Conservation (phyloP, 2,113 vertebrate species). For the Microcebus lehilahytsara region DNA sequence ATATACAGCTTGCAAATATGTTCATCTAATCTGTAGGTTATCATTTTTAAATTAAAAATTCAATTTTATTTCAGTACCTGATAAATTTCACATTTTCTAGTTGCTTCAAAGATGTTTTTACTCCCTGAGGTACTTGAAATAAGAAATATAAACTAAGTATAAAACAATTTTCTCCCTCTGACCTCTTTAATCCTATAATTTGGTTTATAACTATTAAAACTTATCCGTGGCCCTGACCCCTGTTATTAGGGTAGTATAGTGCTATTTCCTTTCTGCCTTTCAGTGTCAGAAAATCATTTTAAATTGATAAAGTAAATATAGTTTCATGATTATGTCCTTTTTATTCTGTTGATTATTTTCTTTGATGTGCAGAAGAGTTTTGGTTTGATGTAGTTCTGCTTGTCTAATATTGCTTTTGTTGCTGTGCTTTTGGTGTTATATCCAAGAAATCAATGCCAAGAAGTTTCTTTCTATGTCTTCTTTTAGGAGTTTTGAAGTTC, state of each 20-base stretch:
- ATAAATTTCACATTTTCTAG: slow-evolving; percentile 9
- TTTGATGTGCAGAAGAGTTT: no score
- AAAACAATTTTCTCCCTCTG: slow-evolving; percentile 40
- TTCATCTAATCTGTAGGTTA: background rate
- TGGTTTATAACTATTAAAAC: slow-evolving; percentile 44
- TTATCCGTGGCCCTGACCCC: background rate
- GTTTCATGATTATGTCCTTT: slow-evolving; percentile 9
- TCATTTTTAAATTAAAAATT: slow-evolving; percentile 20
- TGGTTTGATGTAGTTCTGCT: background rate
- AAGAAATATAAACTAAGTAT: background rate
- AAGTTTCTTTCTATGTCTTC: background rate
- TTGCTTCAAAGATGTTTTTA: slow-evolving; percentile 1
- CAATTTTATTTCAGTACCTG: background rate
- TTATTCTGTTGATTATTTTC: background rate
- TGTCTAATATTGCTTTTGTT: background rate
- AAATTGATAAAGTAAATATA: slow-evolving; percentile 39
- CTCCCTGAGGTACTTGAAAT: background rate
- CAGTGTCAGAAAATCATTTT: slow-evolving; percentile 27
- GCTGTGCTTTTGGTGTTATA: background rate
- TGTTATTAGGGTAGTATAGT: background rate
- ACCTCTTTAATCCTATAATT: slow-evolving; percentile 54
- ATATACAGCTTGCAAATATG: background rate
- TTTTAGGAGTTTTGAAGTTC: background rate
- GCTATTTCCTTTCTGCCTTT: slow-evolving; percentile 22
- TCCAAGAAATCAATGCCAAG: background rate